Evolutionary conservation across 2,888 invertebrate species (phyloP).

Genomic region (Anorthoa munda): DNA sequence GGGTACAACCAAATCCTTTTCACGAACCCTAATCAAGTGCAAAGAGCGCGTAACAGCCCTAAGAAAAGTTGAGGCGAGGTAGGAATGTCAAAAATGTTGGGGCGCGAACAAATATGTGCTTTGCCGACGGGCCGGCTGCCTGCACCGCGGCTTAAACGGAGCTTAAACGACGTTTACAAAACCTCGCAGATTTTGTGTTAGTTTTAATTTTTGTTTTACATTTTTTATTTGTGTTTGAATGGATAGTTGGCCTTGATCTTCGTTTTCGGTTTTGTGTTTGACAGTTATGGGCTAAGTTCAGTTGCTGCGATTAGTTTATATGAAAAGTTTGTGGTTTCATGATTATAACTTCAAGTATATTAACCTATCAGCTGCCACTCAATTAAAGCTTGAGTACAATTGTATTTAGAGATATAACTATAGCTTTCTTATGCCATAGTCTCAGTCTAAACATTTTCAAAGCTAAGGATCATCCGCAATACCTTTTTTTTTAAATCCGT

Average conservation of each 20-base stretch:
- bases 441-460: not conserved
- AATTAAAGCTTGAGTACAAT: not conserved
- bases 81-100: slow-evolving; percentile 88
- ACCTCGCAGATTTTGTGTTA: slow-evolving; percentile 39
- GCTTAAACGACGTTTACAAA: slow-evolving; percentile 63
- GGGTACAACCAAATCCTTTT: not conserved
- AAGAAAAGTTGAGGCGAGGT: slow-evolving; percentile 87
- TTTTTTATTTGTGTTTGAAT: slow-evolving; percentile 37
- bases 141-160: slow-evolving; percentile 58
- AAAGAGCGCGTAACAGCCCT: slow-evolving; percentile 82
- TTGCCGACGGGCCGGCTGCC: slow-evolving; percentile 75
- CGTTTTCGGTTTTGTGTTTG: slow-evolving; percentile 2
- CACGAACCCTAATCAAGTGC: slow-evolving; percentile 66
- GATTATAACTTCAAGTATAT: not conserved
- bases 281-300: slow-evolving; percentile 11
- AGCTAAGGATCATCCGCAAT: not conserved
- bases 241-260: not conserved
- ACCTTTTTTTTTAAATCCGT: not conserved
- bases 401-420: not conserved
- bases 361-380: accelerated
- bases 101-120: slow-evolving; percentile 90
- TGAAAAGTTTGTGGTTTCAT: not conserved
- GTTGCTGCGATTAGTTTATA: not conserved
- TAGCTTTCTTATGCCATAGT: not conserved
- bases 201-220: slow-evolving; percentile 29